Percentiles rank a stretch among this genome's conserved stretches.
phyloP scores from a whole-genome alignment of 2,888 invertebrate genomes.

The Kryphioiulus occultus region DNA sequence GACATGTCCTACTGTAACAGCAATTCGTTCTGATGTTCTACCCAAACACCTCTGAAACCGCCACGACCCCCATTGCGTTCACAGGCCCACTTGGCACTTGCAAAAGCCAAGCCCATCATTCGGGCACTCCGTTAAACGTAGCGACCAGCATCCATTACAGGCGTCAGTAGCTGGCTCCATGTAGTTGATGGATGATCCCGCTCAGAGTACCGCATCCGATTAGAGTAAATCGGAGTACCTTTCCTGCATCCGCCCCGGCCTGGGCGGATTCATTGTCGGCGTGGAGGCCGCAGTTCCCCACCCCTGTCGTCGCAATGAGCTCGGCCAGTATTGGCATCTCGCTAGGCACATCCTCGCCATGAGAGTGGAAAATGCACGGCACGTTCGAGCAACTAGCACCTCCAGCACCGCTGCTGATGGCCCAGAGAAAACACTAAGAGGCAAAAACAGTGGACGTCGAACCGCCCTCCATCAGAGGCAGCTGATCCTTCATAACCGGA shows the following conservation, averaged over 20 bases:
- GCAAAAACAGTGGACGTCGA: not conserved
- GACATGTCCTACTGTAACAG: no score
- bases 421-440: not conserved
- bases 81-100: not conserved
- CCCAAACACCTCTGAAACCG: no score
- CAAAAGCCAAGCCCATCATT: not conserved
- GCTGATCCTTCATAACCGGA: not conserved
- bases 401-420: not conserved
- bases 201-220: not conserved
- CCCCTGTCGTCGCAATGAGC: not conserved
- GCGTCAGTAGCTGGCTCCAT: not conserved
- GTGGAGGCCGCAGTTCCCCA: not conserved
- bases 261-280: not conserved
- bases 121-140: not conserved
- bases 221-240: not conserved
- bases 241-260: not conserved
- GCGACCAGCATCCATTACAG: not conserved
- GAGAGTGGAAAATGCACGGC: conserved; percentile 3
- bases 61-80: not conserved
- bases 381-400: not conserved
- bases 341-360: not conserved
- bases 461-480: not conserved
- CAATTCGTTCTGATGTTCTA: no score
- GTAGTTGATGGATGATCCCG: conserved; percentile 6
- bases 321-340: not conserved